These are phyloP conservation scores for Lerista edwardsae DNA, from an alignment of 2,797 vertebrate species.

Conservation along the genomic window DNA sequence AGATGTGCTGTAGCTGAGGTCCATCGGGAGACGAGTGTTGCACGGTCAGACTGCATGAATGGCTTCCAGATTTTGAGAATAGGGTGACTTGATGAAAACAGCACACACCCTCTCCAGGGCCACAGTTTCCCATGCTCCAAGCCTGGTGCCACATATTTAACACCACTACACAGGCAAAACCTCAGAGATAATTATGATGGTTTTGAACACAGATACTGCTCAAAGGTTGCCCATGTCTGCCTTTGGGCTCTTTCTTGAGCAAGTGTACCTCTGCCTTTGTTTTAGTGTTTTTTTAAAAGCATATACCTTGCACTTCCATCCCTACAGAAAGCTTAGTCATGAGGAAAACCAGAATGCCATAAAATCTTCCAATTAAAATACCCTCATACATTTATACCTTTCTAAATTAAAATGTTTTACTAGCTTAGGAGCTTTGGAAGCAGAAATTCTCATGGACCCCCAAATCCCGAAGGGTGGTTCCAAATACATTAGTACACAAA, in stretches of 20 bases:
- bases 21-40: not conserved
- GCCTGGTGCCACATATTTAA: no score
- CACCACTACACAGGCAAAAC: no score
- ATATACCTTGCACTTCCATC: not conserved
- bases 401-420: not conserved
- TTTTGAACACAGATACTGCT: no score
- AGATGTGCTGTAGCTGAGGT: no score
- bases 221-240: not conserved
- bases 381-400: not conserved
- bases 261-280: not conserved
- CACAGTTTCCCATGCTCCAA: not conserved
- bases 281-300: not conserved
- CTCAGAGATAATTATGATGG: no score
- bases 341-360: not conserved
- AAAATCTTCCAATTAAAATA: not conserved
- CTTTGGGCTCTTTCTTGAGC: not conserved
- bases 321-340: not conserved
- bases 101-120: not conserved
- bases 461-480: not conserved
- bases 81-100: not conserved
- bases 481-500: not conserved
- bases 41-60: no score
- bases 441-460: no score
- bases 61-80: not conserved
- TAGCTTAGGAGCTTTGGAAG: no score